Percentiles rank a stretch among this genome's conserved stretches.
Evolutionary conservation across 2,113 vertebrate genomes (phyloP).

Genomic region (Mus musculus): GRCm39 chrX:13128501-13129000

Average conservation of each 20-base stretch:
- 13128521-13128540: not conserved
- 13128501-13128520: not conserved
- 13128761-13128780: not conserved
- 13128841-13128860: not conserved
- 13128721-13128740: constrained; percentile 1
- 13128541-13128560: not conserved
- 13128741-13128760: constrained; percentile 1
- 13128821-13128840: not conserved
- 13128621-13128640: not conserved
- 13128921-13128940: not conserved
- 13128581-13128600: not conserved
- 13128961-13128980: not conserved
- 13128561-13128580: not conserved
- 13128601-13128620: not conserved
- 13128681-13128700: not conserved
- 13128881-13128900: not conserved
- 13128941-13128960: not conserved
- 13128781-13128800: not conserved
- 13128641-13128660: not conserved
- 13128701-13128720: not conserved
- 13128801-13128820: not conserved
- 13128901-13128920: not conserved
- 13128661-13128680: too few relatives aligned
- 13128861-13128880: not conserved
- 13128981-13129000: not conserved